Evolutionary conservation across 2,797 vertebrate species (phyloP).

Genomic region (Lagodon rhomboides): DNA sequence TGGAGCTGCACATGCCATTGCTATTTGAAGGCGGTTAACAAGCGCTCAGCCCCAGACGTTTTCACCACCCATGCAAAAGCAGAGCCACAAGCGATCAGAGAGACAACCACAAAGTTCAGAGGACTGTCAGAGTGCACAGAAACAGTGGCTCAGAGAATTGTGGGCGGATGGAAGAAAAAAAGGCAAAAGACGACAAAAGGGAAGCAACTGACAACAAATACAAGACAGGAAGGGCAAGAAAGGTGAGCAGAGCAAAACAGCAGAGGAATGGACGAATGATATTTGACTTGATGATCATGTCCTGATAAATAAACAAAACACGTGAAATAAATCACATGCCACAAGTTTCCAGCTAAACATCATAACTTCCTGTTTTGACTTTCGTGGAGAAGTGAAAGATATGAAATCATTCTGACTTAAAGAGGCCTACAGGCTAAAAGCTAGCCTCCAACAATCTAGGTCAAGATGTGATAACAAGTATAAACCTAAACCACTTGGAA

Average conservation of each 20-base stretch:
- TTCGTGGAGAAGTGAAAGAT: constrained; percentile 70
- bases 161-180: neutral
- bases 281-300: neutral
- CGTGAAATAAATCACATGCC: constrained; percentile 16
- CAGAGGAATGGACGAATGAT: neutral
- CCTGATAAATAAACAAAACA: constrained; percentile 4
- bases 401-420: constrained; percentile 41
- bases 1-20: neutral
- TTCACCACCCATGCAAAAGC: constrained; percentile 12
- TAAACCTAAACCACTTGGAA: constrained; percentile 49
- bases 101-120: constrained; percentile 48
- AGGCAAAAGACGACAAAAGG: neutral
- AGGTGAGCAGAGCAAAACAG: neutral
- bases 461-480: constrained; percentile 51
- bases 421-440: constrained; percentile 17
- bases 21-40: constrained; percentile 1
- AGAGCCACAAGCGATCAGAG: constrained; percentile 29
- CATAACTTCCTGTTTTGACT: constrained; percentile 73
- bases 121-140: constrained; percentile 19
- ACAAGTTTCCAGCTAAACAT: constrained; percentile 3
- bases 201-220: neutral
- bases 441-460: constrained; percentile 38
- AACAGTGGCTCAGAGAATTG: constrained; percentile 20
- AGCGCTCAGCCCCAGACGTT: constrained; percentile 3
- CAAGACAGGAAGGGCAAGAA: neutral